Conservation (phyloP, 2,888 invertebrate genomes). For the Syritta pipiens region DNA sequence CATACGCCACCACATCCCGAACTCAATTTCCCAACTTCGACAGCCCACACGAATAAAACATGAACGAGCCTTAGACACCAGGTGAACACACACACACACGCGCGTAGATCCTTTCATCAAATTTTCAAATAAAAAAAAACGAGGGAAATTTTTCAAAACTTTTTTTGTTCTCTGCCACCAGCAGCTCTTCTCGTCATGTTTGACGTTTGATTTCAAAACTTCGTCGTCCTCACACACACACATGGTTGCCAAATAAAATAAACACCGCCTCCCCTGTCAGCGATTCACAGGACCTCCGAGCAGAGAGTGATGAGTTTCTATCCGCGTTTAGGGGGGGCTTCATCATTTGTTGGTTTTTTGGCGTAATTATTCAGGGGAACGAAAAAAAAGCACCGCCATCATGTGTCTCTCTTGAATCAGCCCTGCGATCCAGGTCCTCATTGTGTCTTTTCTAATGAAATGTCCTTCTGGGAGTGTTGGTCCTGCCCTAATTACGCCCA, state of each 20-base stretch:
- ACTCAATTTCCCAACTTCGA: constrained; percentile 10
- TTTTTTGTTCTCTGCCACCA: too few relatives aligned
- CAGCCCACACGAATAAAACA: not conserved
- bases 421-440: not conserved
- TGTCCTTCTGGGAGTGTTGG: not conserved
- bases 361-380: not conserved
- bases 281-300: too few relatives aligned
- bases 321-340: not conserved
- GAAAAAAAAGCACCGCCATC: too few relatives aligned
- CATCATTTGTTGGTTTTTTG: not conserved
- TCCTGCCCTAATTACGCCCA: constrained; percentile 25
- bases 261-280: too few relatives aligned
- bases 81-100: not conserved
- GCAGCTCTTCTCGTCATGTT: not conserved
- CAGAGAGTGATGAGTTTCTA: not conserved
- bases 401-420: not conserved
- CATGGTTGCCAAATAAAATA: too few relatives aligned
- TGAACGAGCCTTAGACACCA: not conserved
- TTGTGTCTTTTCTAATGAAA: not conserved
- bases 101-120: not conserved
- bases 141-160: too few relatives aligned
- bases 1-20: not conserved
- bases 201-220: constrained; percentile 21
- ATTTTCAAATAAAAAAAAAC: not conserved
- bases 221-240: constrained; percentile 2